Evolutionary conservation across 2,888 invertebrate species (phyloP), one percentile per base, ranked within the genome.

Genomic region (Leptinotarsa peninsularis): DNA sequence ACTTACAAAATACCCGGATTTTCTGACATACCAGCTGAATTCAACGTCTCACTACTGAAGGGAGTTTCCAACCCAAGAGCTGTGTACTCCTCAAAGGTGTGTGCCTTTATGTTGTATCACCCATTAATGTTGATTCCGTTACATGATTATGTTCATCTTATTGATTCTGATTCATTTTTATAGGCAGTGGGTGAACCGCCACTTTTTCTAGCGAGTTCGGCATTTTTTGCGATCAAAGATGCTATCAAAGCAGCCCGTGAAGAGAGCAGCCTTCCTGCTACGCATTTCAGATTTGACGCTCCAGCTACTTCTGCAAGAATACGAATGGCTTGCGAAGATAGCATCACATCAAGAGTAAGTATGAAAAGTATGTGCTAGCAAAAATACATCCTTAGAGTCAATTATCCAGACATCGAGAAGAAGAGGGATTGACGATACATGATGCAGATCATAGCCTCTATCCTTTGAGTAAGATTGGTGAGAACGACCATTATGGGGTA

Each of bases 111-210:
- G 1, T 58, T 23, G 4, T 21, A 4, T 23, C 15, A 14, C 27
- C 4, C 23, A 23, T 5, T 17, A 4, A 18, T 10, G 33, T 33
- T 33, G 0, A 7, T 54, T 17, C 3, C 5, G 0, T 17, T 5
- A 7, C 17, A 15, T 54, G 0, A 17, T 10, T 18, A 43, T 43
- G 43, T 10, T 43, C 3, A 43, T 3, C 43, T 27, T 15, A 18
- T 54, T 18, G 7, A 18, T 54, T 18, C 54, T 18, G 18, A 7
- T 52, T 18, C 52, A n/a, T 15, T 49, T 43, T 73, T 73, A 7
- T 83, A 97, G 96, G 98, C 97, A 77, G 94, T 98, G 52, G 98
- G 98, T 0, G 98, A 99, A 87, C 98, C 98, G 0, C 98, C 98
- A 0, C 88, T 98, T 5, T 97, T 98, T 86, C 90, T 98, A 79